Conservation (phyloP, 2,113 vertebrate species). For the Telmatochromis sp. region DNA sequence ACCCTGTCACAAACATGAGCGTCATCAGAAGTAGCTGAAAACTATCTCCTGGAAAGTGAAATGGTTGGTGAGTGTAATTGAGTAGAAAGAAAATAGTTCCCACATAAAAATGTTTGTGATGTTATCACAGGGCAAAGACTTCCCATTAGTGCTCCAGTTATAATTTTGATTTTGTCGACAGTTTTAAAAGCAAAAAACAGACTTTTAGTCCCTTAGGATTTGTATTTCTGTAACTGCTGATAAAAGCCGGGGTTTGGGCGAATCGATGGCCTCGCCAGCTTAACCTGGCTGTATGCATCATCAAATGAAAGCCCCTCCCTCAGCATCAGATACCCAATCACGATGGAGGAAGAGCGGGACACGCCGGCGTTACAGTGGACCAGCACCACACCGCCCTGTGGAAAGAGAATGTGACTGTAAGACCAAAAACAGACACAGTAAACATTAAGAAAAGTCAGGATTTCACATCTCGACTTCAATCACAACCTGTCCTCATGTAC, state of each 20-base stretch:
- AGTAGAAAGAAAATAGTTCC: not conserved
- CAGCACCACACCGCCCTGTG: constrained; percentile 81
- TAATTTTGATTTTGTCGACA: not conserved
- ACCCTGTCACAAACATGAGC: not conserved
- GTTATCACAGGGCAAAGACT: not conserved
- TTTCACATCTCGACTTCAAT: fast-evolving
- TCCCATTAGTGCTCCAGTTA: not conserved
- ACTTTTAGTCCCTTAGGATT: constrained; percentile 23
- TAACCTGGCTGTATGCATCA: constrained; percentile 81
- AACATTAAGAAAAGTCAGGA: not conserved
- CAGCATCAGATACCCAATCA: constrained; percentile 88
- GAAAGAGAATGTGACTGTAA: not conserved
- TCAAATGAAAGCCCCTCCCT: constrained; percentile 80
- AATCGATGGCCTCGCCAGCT: constrained; percentile 77
- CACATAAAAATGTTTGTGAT: not conserved
- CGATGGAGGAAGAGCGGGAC: constrained; percentile 83
- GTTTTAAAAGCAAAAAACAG: not conserved
- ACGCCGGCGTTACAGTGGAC: constrained; percentile 97
- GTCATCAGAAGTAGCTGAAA: not conserved
- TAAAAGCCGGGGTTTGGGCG: constrained; percentile 89
- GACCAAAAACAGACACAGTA: not conserved
- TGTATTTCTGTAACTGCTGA: constrained; percentile 83
- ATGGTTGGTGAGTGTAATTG: not conserved
- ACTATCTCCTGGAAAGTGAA: not conserved
- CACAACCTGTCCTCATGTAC: not conserved